phyloP scores from a whole-genome alignment of 2,797 vertebrate genomes.

The Phoxinus dragarum region DNA sequence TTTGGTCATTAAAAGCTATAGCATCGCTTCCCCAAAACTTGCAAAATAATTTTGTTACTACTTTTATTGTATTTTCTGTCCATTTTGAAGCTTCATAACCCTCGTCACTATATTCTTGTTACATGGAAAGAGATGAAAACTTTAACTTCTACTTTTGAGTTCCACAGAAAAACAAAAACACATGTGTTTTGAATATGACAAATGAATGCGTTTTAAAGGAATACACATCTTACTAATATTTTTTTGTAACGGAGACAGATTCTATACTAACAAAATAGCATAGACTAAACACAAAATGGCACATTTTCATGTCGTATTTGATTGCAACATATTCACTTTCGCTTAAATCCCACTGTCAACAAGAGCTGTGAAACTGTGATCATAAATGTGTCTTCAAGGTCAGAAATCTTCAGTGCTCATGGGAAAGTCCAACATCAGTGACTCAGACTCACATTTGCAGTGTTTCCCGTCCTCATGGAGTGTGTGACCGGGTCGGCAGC shows the following conservation, averaged over 20 bases:
- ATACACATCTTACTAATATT: neutral
- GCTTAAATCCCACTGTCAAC: neutral
- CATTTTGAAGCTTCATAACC: neutral
- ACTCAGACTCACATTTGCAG: conserved; percentile 84
- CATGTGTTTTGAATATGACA: neutral
- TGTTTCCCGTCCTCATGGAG: conserved; percentile 84
- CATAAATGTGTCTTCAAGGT: neutral
- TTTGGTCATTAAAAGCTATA: neutral
- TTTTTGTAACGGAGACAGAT: neutral
- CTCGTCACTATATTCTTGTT: neutral
- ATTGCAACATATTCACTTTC: neutral
- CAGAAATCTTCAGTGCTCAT: neutral
- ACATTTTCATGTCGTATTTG: neutral
- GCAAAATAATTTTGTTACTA: neutral
- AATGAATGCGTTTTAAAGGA: neutral
- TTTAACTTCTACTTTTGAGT: neutral
- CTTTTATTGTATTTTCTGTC: neutral
- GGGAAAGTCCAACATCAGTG: neutral
- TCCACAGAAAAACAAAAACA: neutral
- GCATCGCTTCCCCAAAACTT: neutral
- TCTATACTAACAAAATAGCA: neutral
- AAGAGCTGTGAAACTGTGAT: neutral
- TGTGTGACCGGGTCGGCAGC: conserved; percentile 80
- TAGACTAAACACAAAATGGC: neutral
- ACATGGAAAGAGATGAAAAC: neutral